phyloP scores from a whole-genome alignment of 2,888 invertebrate genomes.

The Augochlorella aurata region DNA sequence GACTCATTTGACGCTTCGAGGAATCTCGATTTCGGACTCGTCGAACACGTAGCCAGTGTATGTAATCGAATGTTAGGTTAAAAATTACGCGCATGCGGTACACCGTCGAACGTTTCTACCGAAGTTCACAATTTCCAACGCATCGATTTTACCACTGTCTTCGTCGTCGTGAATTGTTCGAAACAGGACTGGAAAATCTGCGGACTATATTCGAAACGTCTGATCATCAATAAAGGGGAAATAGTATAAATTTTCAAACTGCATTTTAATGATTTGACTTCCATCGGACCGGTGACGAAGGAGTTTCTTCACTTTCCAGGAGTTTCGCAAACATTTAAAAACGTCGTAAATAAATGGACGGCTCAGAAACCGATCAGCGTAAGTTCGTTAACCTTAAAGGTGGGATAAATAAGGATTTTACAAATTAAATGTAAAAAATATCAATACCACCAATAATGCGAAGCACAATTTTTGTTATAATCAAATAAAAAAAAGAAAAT shows the following conservation, averaged over 20 bases:
- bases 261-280: slow-evolving; percentile 35
- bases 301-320: neutral
- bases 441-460: too few relatives aligned
- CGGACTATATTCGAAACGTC: slow-evolving; percentile 42
- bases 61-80: slow-evolving; percentile 18
- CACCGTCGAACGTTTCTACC: slow-evolving; percentile 12
- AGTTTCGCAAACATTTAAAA: neutral
- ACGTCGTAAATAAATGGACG: too few relatives aligned
- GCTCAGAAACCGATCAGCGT: too few relatives aligned
- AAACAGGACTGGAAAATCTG: slow-evolving; percentile 34
- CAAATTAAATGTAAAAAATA: too few relatives aligned
- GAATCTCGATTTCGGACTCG: slow-evolving; percentile 20
- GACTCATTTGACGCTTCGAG: slow-evolving; percentile 25
- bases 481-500: too few relatives aligned
- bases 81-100: neutral
- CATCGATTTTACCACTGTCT: slow-evolving; percentile 32
- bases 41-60: slow-evolving; percentile 11
- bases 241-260: slow-evolving; percentile 51
- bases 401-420: too few relatives aligned
- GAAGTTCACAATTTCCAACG: slow-evolving; percentile 7
- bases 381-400: too few relatives aligned
- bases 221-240: slow-evolving; percentile 51
- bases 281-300: neutral
- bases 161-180: slow-evolving; percentile 38
- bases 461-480: too few relatives aligned